Evolutionary conservation across 1,140 invertebrate genomes (phyloP).

Genomic region (Panagrolaimus sp.): DNA sequence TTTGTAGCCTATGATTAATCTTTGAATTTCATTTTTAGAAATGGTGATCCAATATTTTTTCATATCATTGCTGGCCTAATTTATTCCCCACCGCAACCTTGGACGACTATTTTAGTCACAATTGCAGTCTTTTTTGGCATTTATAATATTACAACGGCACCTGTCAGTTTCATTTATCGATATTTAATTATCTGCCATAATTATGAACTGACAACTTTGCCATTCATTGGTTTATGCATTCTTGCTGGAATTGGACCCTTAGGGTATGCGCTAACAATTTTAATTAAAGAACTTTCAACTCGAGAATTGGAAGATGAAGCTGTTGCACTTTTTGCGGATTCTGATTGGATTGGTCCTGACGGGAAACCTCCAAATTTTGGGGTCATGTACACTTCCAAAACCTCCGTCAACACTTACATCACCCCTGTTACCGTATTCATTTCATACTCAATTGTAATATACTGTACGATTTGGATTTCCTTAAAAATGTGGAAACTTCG

Average conservation of each 20-base stretch:
- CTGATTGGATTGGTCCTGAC: not conserved
- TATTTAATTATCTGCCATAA: slow-evolving; percentile 1
- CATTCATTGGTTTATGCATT: not conserved
- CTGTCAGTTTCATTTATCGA: slow-evolving; percentile 1
- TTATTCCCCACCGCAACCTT: not conserved
- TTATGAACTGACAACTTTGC: not conserved
- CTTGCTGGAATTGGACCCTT: not conserved
- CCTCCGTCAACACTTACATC: not conserved
- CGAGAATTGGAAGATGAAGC: not conserved
- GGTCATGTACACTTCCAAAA: not conserved
- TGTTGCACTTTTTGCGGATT: not conserved
- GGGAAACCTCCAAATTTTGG: not conserved
- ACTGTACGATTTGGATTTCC: not conserved
- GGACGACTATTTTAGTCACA: not conserved
- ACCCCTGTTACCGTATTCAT: not conserved
- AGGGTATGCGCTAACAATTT: not conserved
- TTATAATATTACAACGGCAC: not conserved
- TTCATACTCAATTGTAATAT: not conserved
- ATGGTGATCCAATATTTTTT: not conserved
- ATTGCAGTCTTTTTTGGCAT: not conserved
- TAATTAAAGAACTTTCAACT: not conserved
- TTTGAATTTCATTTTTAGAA: too few relatives aligned
- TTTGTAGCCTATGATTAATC: too few relatives aligned
- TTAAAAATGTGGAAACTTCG: not conserved
- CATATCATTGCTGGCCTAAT: not conserved